Conservation (phyloP, 2,113 vertebrate genomes). For the Probosciger aterrimus region DNA sequence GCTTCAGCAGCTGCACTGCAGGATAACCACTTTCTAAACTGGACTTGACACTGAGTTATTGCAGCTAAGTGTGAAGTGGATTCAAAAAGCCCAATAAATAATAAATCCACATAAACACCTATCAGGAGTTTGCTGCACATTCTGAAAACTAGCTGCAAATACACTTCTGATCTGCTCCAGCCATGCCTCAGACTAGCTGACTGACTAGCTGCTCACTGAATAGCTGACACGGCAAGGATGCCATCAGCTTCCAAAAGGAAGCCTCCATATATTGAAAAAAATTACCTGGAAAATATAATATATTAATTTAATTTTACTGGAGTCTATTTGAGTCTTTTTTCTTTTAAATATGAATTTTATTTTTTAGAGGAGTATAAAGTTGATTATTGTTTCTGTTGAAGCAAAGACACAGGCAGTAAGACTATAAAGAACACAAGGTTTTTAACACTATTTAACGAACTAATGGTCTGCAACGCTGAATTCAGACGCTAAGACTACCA, state of each 20-base stretch:
- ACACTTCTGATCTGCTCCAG: background rate
- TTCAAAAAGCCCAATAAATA: background rate
- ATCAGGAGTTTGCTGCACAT: background rate
- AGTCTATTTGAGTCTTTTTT: background rate
- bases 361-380: background rate
- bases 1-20: background rate
- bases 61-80: background rate
- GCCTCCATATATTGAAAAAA: background rate
- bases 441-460: background rate
- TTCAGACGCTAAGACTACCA: background rate
- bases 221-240: background rate
- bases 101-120: background rate
- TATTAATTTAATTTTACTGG: background rate
- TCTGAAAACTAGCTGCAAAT: background rate
- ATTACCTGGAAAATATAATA: background rate
- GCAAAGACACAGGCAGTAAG: too few species aligned
- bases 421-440: accelerated
- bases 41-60: background rate
- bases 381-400: accelerated
- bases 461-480: background rate
- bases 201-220: too few species aligned
- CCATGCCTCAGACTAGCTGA: background rate
- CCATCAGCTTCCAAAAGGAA: background rate
- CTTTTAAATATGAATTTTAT: background rate
- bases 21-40: background rate